Evolutionary conservation across 1,140 invertebrate species (phyloP).

Genomic region (Lepidurus couesii): DNA sequence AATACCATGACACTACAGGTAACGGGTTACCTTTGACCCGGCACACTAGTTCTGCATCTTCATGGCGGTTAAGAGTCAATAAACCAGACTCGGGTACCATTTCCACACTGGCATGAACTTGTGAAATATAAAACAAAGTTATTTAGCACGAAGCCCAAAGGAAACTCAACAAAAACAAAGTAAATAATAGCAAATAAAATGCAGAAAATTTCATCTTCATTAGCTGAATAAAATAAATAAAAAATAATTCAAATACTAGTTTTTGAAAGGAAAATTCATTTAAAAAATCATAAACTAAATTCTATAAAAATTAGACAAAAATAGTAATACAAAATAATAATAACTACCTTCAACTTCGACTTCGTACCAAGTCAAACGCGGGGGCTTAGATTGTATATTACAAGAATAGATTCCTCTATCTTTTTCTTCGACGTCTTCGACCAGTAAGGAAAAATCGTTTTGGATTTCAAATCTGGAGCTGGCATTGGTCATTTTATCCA

Average conservation of each 20-base stretch:
- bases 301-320: neutral
- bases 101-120: slow-evolving; percentile 27
- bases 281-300: neutral
- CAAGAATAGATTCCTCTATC: slow-evolving; percentile 27
- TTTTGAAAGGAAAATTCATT: neutral
- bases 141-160: neutral
- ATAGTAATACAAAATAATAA: neutral
- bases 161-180: neutral
- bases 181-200: neutral
- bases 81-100: slow-evolving; percentile 6
- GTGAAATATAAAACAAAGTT: neutral
- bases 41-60: slow-evolving; percentile 1
- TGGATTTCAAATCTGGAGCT: slow-evolving; percentile 24
- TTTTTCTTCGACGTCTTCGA: slow-evolving; percentile 11
- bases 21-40: slow-evolving; percentile 23
- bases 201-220: neutral
- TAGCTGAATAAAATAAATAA: neutral
- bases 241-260: neutral
- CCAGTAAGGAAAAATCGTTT: slow-evolving; percentile 26
- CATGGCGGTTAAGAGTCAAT: slow-evolving; percentile 1
- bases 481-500: neutral
- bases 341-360: slow-evolving; percentile 30
- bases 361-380: slow-evolving; percentile 23
- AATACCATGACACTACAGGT: slow-evolving; percentile 25
- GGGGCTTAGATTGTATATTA: slow-evolving; percentile 20